phyloP scores from a whole-genome alignment of 1,140 invertebrate genomes.

The Varroa destructor region DNA sequence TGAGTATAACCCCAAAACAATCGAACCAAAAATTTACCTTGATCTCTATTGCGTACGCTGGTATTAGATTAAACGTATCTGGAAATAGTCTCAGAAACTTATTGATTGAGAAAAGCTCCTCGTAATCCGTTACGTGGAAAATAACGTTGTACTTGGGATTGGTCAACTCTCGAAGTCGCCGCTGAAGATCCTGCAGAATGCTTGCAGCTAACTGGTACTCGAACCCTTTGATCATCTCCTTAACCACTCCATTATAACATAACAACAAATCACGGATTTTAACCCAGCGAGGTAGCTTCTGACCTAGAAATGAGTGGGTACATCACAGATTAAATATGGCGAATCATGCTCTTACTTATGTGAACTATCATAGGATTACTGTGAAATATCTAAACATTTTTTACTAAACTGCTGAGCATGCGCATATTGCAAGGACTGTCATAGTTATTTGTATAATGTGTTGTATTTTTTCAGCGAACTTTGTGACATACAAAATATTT shows the following conservation, averaged over 20 bases:
- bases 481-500: no score
- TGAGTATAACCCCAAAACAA: no score
- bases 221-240: conserved; percentile 20
- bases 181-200: conserved; percentile 7
- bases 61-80: neutral
- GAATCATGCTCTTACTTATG: no score
- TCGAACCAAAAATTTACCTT: neutral
- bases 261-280: neutral
- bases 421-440: no score
- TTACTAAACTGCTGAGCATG: no score
- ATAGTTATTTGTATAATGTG: no score
- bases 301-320: neutral
- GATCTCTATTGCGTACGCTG: conserved; percentile 10
- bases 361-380: no score
- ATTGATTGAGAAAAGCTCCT: conserved; percentile 21
- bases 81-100: conserved; percentile 22
- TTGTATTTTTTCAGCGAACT: no score
- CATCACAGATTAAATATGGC: no score
- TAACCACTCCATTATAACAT: conserved; percentile 1
- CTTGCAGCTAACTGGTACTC: conserved; percentile 9
- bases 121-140: conserved; percentile 22
- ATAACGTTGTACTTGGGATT: conserved; percentile 19
- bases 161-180: neutral
- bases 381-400: no score
- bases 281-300: conserved; percentile 12